Base-by-base conservation (phyloP, 2,888 invertebrate species). In the Cephus pygmeus region DNA sequence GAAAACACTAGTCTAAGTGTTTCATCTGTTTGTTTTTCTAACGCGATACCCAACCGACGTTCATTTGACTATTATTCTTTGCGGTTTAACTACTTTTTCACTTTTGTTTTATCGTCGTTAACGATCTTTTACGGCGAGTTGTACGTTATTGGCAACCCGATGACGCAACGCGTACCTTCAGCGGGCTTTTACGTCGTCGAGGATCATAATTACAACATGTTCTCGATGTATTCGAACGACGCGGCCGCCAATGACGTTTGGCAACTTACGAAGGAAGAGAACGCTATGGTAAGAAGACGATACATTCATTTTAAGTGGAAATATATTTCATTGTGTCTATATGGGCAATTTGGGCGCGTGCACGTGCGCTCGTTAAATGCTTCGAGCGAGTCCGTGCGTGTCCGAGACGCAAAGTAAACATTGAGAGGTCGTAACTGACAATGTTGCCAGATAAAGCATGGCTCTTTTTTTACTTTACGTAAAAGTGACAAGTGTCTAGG, bases 111-210 rank as follows among this genome's bases (percentile, higher is more conserved):
- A 23, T 56, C 23, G 23, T 56, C 23, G 23, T 56, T 23, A 56
- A 56, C 56, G 56, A 9, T 23, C 23, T 23, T 56, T 56, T 23
- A 23, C 9, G 9, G 23, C 23, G 56, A 23, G 1, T 56, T 9
- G 6, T 23, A 56, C 15, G 35, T 3, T 15, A 9, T 56, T 56
- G 23, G 23, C 56, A 23, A 56, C 56, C 82, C 84, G 83, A 88
- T 89, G 89, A 89, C 88, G 86, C 90, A 90, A 86, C 89, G 89
- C 77, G 90, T 90, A 81, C 90, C 90, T 12, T 87, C 84, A 78
- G 85, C 85, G 56, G 87, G 85, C 77, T 87, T 87, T 80, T 89
- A 85, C 84, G 82, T 87, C 81, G 79, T 86, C 73, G 90, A 90
- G 79, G 90, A 90, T 81, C 87, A 87, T 77, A 84, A 80, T 73